Conservation (phyloP, 2,888 invertebrate species). For the Orchestes rusci region DNA sequence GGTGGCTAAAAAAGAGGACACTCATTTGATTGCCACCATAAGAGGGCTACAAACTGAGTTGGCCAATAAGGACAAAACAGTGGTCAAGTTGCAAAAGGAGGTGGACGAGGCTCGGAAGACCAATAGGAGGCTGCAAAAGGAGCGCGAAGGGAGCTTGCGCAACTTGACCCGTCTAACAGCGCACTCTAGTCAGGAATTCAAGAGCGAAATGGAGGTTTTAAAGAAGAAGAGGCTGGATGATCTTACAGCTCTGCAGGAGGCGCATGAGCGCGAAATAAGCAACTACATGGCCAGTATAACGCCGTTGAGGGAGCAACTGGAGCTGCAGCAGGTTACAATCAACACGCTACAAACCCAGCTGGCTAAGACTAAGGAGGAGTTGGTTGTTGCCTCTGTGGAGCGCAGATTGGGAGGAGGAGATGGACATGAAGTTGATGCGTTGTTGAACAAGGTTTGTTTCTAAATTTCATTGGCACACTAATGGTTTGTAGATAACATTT, state of each 20-base stretch:
- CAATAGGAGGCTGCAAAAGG: slow-evolving; percentile 66
- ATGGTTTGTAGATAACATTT: slow-evolving; percentile 37
- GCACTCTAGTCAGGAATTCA: too few species aligned
- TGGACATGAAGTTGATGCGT: slow-evolving; percentile 28
- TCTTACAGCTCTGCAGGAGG: slow-evolving; percentile 67
- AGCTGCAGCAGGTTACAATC: slow-evolving; percentile 52
- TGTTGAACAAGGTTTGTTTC: slow-evolving; percentile 36
- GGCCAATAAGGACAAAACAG: slow-evolving; percentile 64
- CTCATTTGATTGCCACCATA: slow-evolving; percentile 71
- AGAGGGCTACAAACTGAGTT: slow-evolving; percentile 70
- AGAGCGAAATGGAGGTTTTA: slow-evolving; percentile 66
- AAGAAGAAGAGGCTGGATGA: slow-evolving; percentile 75
- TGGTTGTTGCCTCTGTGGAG: slow-evolving; percentile 48
- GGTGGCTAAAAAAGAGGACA: slow-evolving; percentile 54
- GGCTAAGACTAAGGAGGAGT: slow-evolving; percentile 44
- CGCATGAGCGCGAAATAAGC: slow-evolving; percentile 64
- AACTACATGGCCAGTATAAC: slow-evolving; percentile 56
- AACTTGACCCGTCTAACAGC: too few species aligned
- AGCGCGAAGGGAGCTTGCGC: slow-evolving; percentile 55
- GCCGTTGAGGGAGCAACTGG: slow-evolving; percentile 54
- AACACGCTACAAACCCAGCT: slow-evolving; percentile 43
- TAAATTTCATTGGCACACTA: neutral
- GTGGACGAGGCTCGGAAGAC: slow-evolving; percentile 70
- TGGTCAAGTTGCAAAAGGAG: slow-evolving; percentile 65
- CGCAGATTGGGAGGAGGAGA: slow-evolving; percentile 31